Base-by-base conservation (phyloP, 2,888 invertebrate species). In the Tupiocoris notatus region DNA sequence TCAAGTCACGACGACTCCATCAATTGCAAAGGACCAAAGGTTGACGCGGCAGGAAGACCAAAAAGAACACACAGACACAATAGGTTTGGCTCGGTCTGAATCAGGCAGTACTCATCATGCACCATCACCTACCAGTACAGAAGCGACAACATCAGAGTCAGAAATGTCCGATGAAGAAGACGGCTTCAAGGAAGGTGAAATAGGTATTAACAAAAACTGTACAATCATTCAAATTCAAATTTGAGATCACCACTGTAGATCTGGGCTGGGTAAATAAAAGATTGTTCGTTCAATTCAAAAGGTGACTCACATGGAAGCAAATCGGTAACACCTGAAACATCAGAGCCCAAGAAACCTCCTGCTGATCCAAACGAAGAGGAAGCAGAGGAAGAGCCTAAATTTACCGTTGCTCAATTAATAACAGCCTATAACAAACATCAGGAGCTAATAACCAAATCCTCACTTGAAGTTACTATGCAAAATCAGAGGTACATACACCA, bases 401-500 rank as follows among this genome's bases (percentile, higher is more conserved):
- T 84, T 80, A 84, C 85, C 0, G 86, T 86, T 0, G 85, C 85
- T 2, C 86, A 86, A 77, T 80, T 86, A 12, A 84, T 86, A 1
- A 84, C 85, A 1, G 86, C 86, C 3, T 86, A 85, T 79, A 86
- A 86, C 79, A 84, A 84, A 56, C 86, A 86, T 76, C 85, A 86
- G 79, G 85, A 86, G 78, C 83, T 85, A 0, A 85, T 85, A 1
- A 84, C 85, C 39, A 84, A 83, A 77, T 82, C 84, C 9, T 85
- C 85, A 20, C 80, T 86, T 21, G 84, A 85, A 75, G 83, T 85
- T 18, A 85, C 85, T n/a, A 85, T 85, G 85, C 83, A 81, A 23
- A 78, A 56, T 9, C 74, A 75, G 57, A 75, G 75, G 75, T 75
- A 62, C 58, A 12, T 57, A 18, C 59, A 16, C 56, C 56, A n/a